phyloP scores from a whole-genome alignment of 2,113 vertebrate genomes.

The Lamprotornis superbus region DNA sequence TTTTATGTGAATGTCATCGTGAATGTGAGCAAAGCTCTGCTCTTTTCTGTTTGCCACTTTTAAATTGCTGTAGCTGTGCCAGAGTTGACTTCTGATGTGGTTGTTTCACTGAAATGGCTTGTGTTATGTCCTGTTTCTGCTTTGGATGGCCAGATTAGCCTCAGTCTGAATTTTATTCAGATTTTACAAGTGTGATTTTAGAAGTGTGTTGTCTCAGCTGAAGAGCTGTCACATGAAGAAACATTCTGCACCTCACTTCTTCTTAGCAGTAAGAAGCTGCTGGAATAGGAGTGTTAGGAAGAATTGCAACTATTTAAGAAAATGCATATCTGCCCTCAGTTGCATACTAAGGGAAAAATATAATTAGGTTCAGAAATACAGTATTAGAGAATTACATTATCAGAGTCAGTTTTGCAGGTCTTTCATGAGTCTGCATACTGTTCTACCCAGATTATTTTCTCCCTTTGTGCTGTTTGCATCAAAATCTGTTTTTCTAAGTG shows the following conservation, averaged over 20 bases:
- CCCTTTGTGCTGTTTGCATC: neutral
- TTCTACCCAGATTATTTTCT: neutral
- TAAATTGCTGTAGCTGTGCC: neutral
- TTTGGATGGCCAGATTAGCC: neutral
- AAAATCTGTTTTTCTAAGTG: neutral
- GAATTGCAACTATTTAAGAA: neutral
- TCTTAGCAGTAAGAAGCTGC: neutral
- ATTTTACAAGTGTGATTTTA: neutral
- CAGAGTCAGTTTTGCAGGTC: neutral
- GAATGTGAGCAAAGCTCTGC: neutral
- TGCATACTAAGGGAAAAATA: neutral
- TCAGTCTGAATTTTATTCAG: neutral
- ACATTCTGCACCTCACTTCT: neutral
- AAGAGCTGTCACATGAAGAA: neutral
- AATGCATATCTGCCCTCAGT: neutral
- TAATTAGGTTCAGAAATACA: neutral
- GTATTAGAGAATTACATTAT: neutral
- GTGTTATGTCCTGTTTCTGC: neutral
- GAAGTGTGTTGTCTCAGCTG: neutral
- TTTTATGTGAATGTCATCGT: neutral
- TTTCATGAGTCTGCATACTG: neutral
- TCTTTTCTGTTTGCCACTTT: neutral
- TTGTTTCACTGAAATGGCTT: neutral
- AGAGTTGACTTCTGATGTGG: neutral
- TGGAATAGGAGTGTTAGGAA: neutral